Base-by-base conservation (phyloP, 2,888 invertebrate species). In the Andrena hattorfiana region DNA sequence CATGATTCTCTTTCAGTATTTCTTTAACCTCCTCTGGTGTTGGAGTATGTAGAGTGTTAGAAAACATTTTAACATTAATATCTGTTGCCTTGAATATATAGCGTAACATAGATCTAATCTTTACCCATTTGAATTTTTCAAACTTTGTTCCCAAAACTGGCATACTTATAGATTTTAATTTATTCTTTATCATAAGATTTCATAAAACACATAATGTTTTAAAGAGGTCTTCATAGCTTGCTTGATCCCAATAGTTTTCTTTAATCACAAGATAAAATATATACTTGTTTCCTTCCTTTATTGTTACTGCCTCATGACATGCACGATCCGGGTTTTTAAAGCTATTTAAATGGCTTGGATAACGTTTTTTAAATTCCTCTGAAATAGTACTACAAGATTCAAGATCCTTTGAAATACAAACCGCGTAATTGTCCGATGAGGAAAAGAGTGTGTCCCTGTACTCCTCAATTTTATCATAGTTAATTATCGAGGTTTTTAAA, bases 51-150 rank as follows among this genome's bases (percentile, higher is more conserved):
- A 60, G 2, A 1, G 26, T 32, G 32, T 60, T 6, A n/a, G 16
- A 32, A 28, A 28, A 60, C n/a, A 60, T 30, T 7, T 60, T 60
- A n/a, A 32, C n/a, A 28, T 30, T 26, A 60, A 60, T 60, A 32
- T 60, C 30, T 16, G 30, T 60, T 28, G 10, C 30, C 2, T 60
- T 60, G 28, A 60, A 60, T 60, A 60, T 60, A 60, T 30, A 60
- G 16, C 60, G 26, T 28, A 60, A 26, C 60, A 60, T 60, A 16
- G 60, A 60, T 16, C 60, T 60, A 60, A 60, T 16, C 30, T 60
- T 60, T 30, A 30, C 60, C 60, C 60, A 60, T 26, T 60, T 60
- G 16, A 60, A 60, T 28, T 60, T 60, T 30, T 60, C 60, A 28
- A 60, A 60, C 28, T 60, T 30, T 16, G 60, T 16, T 16, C 30